Base-by-base conservation (phyloP, 2,797 vertebrate species). In the Adelosebastes latens region DNA sequence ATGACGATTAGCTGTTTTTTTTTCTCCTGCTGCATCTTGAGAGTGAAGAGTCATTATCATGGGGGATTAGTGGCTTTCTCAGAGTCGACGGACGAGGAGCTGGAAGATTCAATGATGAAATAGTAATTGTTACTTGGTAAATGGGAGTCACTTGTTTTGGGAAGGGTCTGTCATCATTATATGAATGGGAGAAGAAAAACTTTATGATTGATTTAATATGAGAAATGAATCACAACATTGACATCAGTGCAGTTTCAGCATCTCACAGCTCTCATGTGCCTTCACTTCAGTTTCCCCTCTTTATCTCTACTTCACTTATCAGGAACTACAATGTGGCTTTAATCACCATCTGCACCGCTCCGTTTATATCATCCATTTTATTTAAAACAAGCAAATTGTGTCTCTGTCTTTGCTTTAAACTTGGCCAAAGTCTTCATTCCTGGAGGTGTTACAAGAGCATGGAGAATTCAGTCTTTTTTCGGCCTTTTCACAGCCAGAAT, bases 401-500 rank as follows among this genome's bases (percentile, higher is more conserved):
- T 22, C 8, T 24, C 76, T 79, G 79, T 68, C 56, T 84, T 80
- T 75, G 20, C 39, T 85, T 85, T 64, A 66, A 77, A 81, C 61
- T 65, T 70, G 65, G 72, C 67, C n/a, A 60, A 79, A 25, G 22
- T 6, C 46, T 62, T 31, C 6, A 3, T 63, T 66, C 39, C 55
- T 59, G 67, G 72, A 88, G 75, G 66, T 71, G 11, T 76, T 66
- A 29, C 27, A 59, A 65, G 32, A 73, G 27, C 42, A 10, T 14
- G 3, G 22, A 63, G 34, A 72, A 16, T 52, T 68, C 2, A 4
- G 3, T n/a, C 12, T 24, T 56, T 24, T 56, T 63, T 10, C 1
- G 14, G 20, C 36, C 8, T 67, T 72, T 79, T 63, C 29, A 10
- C 66, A 32, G 63, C 63, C 55, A 31, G 59, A 71, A 60, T 16